These are phyloP conservation scores for Heterotis niloticus DNA, from an alignment of 2,113 vertebrate species.

Conservation along the genomic window DNA sequence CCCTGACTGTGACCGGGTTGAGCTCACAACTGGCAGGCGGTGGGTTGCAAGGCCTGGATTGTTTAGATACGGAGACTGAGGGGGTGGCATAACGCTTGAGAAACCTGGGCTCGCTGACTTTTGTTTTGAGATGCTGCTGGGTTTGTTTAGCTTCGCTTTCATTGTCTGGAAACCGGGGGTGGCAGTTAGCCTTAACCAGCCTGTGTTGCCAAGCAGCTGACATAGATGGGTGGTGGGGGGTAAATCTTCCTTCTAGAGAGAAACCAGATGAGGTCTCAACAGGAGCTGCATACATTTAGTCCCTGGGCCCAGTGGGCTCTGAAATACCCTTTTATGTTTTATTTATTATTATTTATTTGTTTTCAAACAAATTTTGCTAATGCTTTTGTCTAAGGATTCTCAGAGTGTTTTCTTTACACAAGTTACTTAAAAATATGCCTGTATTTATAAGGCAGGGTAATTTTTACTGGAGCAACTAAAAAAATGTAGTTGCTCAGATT, in stretches of 20 bases:
- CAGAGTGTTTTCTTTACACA: no score
- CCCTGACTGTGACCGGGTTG: not conserved
- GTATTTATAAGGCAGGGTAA: no score
- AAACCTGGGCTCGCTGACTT: not conserved
- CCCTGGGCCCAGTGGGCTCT: not conserved
- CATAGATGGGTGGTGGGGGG: not conserved
- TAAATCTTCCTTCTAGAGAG: slow-evolving; percentile 8
- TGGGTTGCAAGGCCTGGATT: not conserved
- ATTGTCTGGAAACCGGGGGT: not conserved
- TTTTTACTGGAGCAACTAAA: no score
- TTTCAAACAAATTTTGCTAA: no score
- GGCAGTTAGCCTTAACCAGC: not conserved
- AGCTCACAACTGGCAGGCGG: not conserved
- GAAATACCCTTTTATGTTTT: not conserved
- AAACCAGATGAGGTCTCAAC: slow-evolving; percentile 9
- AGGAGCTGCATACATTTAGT: not conserved
- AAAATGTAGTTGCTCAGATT: no score
- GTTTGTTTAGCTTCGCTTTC: slow-evolving; percentile 18
- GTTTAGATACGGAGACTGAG: slow-evolving; percentile 3
- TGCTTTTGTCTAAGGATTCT: no score
- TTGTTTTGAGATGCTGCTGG: not conserved
- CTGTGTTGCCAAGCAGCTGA: not conserved
- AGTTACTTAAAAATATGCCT: no score
- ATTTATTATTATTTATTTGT: no score
- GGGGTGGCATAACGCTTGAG: not conserved